phyloP scores from a whole-genome alignment of 2,113 vertebrate species.

The Diadophis punctatus region DNA sequence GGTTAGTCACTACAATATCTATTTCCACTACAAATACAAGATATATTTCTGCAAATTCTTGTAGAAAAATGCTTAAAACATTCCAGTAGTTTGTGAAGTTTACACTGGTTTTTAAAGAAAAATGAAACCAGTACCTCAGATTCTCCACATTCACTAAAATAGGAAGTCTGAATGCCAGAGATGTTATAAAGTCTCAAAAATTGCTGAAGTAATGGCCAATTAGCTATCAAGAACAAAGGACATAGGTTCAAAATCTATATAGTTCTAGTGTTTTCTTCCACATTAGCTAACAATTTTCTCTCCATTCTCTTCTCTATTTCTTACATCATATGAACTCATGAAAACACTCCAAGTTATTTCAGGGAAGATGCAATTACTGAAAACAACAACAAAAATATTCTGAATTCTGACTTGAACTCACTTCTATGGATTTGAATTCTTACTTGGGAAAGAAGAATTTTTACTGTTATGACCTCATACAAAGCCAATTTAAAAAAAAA shows the following conservation, averaged over 20 bases:
- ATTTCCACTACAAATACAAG: not conserved
- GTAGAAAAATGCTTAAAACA: not conserved
- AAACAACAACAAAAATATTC: not conserved
- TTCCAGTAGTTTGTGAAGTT: not conserved
- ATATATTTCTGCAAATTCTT: not conserved
- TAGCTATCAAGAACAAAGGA: not conserved
- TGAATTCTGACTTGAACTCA: not conserved
- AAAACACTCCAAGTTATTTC: not conserved
- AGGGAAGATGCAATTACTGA: not conserved
- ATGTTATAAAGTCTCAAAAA: not conserved
- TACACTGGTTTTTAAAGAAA: not conserved
- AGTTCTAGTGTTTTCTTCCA: not conserved
- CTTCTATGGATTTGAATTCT: not conserved
- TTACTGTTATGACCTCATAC: not conserved
- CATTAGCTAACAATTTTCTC: not conserved
- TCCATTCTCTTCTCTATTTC: not conserved
- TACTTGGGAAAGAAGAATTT: not conserved
- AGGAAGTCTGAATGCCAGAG: not conserved
- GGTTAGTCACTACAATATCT: not conserved
- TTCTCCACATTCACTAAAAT: not conserved
- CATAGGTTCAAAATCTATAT: not conserved
- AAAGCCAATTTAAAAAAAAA: not conserved
- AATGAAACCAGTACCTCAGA: not conserved
- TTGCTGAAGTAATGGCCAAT: not conserved
- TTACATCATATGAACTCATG: not conserved